Conservation (phyloP, 1,140 invertebrate genomes). For the Thaumatotibia leucotreta region DNA sequence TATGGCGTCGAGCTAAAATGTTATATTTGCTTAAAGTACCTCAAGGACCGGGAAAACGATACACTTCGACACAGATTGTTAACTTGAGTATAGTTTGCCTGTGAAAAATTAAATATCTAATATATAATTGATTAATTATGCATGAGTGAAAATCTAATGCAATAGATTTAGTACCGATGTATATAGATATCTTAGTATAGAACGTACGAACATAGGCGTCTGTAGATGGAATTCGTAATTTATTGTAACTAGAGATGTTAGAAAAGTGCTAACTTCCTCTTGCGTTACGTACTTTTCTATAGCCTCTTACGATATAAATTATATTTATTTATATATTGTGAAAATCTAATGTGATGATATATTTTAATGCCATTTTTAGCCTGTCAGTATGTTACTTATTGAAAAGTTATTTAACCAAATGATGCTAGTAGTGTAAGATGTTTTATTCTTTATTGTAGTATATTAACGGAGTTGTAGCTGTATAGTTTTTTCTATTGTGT, state of each 20-base stretch:
- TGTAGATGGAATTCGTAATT: slow-evolving; percentile 25
- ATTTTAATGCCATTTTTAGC: slow-evolving; percentile 72
- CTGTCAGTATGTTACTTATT: slow-evolving; percentile 63
- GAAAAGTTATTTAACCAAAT: slow-evolving; percentile 72
- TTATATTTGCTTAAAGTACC: too few relatives aligned
- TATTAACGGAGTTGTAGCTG: slow-evolving; percentile 54
- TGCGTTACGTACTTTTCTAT: slow-evolving; percentile 20
- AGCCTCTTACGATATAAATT: slow-evolving; percentile 15
- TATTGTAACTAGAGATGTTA: slow-evolving; percentile 28
- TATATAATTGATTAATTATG: background rate
- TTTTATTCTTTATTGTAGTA: slow-evolving; percentile 60
- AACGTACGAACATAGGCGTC: slow-evolving; percentile 18
- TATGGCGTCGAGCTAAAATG: too few relatives aligned
- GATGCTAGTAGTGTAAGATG: slow-evolving; percentile 70
- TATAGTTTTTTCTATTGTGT: slow-evolving; percentile 69
- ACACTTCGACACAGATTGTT: too few relatives aligned
- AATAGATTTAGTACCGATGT: slow-evolving; percentile 16
- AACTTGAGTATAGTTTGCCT: background rate
- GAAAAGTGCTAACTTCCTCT: slow-evolving; percentile 16
- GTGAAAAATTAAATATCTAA: background rate
- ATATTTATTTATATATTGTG: slow-evolving; percentile 51
- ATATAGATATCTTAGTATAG: slow-evolving; percentile 34
- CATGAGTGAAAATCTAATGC: background rate
- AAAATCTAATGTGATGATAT: slow-evolving; percentile 65
- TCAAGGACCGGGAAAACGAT: too few relatives aligned